Evolutionary conservation across 1,140 invertebrate species (phyloP).

Genomic region (Bilobella aurantiaca): DNA sequence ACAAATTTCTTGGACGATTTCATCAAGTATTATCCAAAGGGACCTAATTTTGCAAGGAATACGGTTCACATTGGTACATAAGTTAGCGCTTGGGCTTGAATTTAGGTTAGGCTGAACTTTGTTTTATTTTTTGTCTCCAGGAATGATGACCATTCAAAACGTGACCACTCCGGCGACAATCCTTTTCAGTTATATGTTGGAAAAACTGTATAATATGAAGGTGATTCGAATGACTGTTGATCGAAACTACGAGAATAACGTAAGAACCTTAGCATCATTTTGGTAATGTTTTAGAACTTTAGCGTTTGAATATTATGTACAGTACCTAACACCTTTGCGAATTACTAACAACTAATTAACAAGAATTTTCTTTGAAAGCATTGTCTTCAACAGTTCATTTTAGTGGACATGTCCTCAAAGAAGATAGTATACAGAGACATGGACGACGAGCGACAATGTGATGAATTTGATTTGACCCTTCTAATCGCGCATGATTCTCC

Average conservation of each 20-base stretch:
- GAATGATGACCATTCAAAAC: slow-evolving; percentile 48
- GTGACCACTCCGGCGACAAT: slow-evolving; percentile 54
- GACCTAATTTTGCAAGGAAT: slow-evolving; percentile 71
- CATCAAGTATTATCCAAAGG: slow-evolving; percentile 69
- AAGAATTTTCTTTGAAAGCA: slow-evolving; percentile 5
- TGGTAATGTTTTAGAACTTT: no score
- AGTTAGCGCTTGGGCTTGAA: no score
- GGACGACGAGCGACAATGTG: slow-evolving; percentile 48
- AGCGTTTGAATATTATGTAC: no score
- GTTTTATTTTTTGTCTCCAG: no score
- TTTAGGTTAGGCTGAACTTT: no score
- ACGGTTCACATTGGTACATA: slow-evolving; percentile 61
- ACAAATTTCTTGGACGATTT: slow-evolving; percentile 72
- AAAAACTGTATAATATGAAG: slow-evolving; percentile 58
- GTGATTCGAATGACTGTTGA: slow-evolving; percentile 52
- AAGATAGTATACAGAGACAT: slow-evolving; percentile 51
- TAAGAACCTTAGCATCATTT: no score
- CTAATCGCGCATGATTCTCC: slow-evolving; percentile 49
- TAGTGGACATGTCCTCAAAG: slow-evolving; percentile 51
- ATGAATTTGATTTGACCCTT: slow-evolving; percentile 59
- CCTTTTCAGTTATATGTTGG: slow-evolving; percentile 61
- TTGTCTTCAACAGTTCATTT: slow-evolving; percentile 45
- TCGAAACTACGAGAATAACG: not conserved
- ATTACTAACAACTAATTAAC: no score
- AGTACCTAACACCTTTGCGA: no score